Conservation (phyloP, 2,888 invertebrate species). For the Drosophila kuntzei region DNA sequence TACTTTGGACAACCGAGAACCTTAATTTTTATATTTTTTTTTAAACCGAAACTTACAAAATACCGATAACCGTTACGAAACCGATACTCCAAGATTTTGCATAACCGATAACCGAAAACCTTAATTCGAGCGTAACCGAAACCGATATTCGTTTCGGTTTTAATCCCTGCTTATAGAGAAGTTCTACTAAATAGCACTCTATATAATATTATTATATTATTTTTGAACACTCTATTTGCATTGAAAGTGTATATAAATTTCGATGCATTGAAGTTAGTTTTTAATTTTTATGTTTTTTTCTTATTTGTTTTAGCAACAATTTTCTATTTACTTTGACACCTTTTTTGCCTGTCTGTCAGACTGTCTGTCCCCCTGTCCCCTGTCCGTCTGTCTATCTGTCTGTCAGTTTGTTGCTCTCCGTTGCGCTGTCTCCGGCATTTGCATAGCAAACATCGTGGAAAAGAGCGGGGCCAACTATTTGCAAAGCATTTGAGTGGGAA, state of each 20-base stretch:
- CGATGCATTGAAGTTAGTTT: conserved; percentile 1
- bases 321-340: conserved; percentile 74
- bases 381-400: conserved; percentile 23
- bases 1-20: too few species aligned
- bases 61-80: too few species aligned
- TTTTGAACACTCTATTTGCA: background rate
- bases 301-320: conserved; percentile 35
- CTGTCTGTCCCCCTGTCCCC: conserved; percentile 9
- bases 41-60: too few species aligned
- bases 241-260: background rate
- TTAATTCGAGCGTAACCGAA: too few species aligned
- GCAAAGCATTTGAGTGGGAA: conserved; percentile 50
- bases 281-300: conserved; percentile 13
- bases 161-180: too few species aligned
- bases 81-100: too few species aligned
- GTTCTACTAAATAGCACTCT: background rate
- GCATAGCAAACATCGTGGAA: conserved; percentile 43
- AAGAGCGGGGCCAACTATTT: conserved; percentile 58
- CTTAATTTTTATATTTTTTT: too few species aligned
- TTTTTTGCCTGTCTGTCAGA: conserved; percentile 40
- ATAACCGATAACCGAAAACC: too few species aligned
- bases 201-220: background rate
- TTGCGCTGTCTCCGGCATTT: conserved; percentile 41
- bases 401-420: conserved; percentile 47
- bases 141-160: too few species aligned